phyloP scores from a whole-genome alignment of 2,797 vertebrate species.

The Ctenopoma multispine region DNA sequence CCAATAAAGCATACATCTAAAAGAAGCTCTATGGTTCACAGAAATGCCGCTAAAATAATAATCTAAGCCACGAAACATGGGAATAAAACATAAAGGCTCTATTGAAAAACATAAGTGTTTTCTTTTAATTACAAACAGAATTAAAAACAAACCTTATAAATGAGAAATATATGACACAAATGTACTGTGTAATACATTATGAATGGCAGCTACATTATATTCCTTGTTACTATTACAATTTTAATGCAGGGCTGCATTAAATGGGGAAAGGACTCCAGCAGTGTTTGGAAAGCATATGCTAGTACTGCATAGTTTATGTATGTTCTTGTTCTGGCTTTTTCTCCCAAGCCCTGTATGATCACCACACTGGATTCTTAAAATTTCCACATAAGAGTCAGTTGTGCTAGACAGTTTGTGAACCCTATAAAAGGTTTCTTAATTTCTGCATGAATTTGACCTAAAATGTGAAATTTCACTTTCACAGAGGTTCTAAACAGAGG shows the following conservation, averaged over 20 bases:
- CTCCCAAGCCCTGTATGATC: not conserved
- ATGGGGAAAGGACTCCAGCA: conserved; percentile 12
- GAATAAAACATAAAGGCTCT: not conserved
- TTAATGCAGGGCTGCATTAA: conserved; percentile 48
- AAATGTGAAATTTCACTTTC: too few relatives aligned
- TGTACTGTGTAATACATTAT: conserved; percentile 28
- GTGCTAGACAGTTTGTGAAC: too few relatives aligned
- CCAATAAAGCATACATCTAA: not conserved
- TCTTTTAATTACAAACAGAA: not conserved
- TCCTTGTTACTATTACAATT: conserved; percentile 25
- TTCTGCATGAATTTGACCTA: too few relatives aligned
- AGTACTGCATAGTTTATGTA: conserved; percentile 21
- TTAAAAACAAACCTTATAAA: conserved; percentile 10
- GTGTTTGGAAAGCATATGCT: conserved; percentile 13
- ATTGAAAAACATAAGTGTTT: not conserved
- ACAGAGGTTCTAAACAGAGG: too few relatives aligned
- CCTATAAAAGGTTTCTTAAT: too few relatives aligned
- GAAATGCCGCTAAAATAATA: not conserved
- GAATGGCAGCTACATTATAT: conserved; percentile 24
- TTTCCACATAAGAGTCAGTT: too few relatives aligned
- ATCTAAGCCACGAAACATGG: not conserved
- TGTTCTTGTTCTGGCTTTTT: conserved; percentile 14
- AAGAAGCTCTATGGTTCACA: not conserved
- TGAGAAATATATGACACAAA: conserved; percentile 14
- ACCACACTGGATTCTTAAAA: not conserved